Conservation (phyloP, 2,888 invertebrate genomes). For the Steinernema hermaphroditum region DNA sequence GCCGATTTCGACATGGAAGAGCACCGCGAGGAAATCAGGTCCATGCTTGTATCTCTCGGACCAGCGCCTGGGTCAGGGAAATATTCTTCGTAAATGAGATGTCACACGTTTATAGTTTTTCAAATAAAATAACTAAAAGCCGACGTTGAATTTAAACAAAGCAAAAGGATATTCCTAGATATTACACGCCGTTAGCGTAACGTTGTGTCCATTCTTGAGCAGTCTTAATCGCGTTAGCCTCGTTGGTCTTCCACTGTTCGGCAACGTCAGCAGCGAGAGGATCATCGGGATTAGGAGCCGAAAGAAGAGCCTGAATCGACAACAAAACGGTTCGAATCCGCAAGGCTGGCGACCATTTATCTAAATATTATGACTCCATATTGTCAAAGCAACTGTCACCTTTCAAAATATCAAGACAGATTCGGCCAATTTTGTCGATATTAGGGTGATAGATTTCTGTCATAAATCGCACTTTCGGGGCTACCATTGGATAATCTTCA, state of each 20-base stretch:
- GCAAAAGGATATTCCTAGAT: too few species aligned
- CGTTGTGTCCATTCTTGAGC: constrained; percentile 67
- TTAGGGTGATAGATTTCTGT: constrained; percentile 99
- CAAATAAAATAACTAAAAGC: too few species aligned
- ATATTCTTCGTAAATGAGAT: too few species aligned
- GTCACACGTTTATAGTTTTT: too few species aligned
- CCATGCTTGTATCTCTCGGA: not conserved
- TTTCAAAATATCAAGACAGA: constrained; percentile 98
- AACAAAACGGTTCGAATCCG: constrained; percentile 98
- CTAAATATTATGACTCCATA: constrained; percentile 65
- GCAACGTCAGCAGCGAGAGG: constrained; percentile 83
- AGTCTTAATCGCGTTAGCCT: constrained; percentile 85
- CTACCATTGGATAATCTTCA: constrained; percentile 99
- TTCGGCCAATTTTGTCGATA: constrained; percentile 98
- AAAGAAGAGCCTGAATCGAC: constrained; percentile 89
- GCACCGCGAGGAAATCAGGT: not conserved
- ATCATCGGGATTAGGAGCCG: constrained; percentile 99
- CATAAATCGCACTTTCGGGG: constrained; percentile 99
- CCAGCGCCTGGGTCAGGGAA: too few species aligned
- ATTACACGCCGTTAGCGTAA: constrained; percentile 46
- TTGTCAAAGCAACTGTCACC: constrained; percentile 66
- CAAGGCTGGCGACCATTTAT: constrained; percentile 94
- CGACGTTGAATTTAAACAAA: too few species aligned
- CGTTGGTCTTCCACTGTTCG: constrained; percentile 98
- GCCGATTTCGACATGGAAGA: not conserved